Evolutionary conservation across 2,797 vertebrate species (phyloP).

Genomic region (Tenualosa thibaudeaui): DNA sequence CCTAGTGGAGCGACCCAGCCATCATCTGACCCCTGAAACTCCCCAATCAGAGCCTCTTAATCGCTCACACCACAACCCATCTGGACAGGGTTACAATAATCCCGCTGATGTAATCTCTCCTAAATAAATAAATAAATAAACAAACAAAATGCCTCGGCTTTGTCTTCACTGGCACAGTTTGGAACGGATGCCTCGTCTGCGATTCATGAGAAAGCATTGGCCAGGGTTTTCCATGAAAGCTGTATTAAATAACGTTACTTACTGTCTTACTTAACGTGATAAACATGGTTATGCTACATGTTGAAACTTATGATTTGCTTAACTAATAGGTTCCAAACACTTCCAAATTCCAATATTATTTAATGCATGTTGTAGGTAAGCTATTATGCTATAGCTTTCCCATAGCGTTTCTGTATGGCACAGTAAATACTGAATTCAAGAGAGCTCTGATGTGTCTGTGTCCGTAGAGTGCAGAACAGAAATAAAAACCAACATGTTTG

Average conservation of each 20-base stretch:
- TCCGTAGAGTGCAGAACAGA: background rate
- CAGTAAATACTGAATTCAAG: background rate
- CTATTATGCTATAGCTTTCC: background rate
- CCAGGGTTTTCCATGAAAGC: background rate
- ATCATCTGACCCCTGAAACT: slow-evolving; percentile 57
- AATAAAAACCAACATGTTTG: background rate
- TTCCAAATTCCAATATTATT: background rate
- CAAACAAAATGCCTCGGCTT: slow-evolving; percentile 52
- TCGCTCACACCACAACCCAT: slow-evolving; percentile 68
- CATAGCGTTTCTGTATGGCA: background rate
- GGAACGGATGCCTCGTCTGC: background rate
- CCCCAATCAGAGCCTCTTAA: slow-evolving; percentile 66
- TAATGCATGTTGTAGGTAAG: background rate
- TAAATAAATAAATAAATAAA: slow-evolving; percentile 13
- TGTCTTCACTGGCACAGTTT: slow-evolving; percentile 40
- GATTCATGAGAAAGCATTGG: slow-evolving; percentile 27
- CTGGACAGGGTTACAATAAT: slow-evolving; percentile 73
- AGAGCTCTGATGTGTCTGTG: background rate
- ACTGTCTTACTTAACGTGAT: background rate
- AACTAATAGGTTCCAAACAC: background rate
- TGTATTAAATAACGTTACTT: background rate
- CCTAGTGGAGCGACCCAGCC: slow-evolving; percentile 44
- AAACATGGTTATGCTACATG: background rate
- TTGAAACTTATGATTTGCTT: background rate
- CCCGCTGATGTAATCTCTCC: slow-evolving; percentile 66